Evolutionary conservation across 2,888 invertebrate genomes (phyloP).

Genomic region (Parelbella ahira): DNA sequence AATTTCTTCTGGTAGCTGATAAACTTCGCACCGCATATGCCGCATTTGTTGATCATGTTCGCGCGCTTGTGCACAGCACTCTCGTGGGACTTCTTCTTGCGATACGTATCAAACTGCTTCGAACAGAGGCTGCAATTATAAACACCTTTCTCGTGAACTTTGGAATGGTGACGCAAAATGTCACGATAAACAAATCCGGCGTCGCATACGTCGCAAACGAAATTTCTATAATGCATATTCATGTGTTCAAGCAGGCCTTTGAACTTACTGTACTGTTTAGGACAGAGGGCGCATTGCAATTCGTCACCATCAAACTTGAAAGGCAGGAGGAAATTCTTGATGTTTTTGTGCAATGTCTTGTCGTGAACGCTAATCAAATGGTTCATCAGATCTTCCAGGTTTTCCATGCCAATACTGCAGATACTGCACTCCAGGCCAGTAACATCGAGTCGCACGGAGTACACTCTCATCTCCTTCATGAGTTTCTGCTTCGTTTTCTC

Average conservation of each 20-base stretch:
- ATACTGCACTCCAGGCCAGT: slow-evolving; percentile 34
- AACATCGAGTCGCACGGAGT: slow-evolving; percentile 46
- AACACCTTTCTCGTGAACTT: slow-evolving; percentile 39
- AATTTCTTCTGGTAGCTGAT: slow-evolving; percentile 40
- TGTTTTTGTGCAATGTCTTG: slow-evolving; percentile 7
- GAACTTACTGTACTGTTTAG: slow-evolving; percentile 30
- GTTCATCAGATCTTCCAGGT: too few relatives aligned
- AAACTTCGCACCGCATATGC: slow-evolving; percentile 43
- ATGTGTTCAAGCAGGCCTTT: slow-evolving; percentile 42
- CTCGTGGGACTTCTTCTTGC: slow-evolving; percentile 57
- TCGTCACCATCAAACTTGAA: slow-evolving; percentile 26
- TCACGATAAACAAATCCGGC: slow-evolving; percentile 41
- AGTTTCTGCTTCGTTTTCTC: too few relatives aligned
- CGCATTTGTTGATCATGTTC: slow-evolving; percentile 43
- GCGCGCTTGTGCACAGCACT: slow-evolving; percentile 51
- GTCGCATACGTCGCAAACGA: slow-evolving; percentile 40
- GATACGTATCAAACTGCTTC: slow-evolving; percentile 47
- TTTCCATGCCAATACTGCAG: too few relatives aligned
- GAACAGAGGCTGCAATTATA: slow-evolving; percentile 42
- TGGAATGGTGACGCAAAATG: slow-evolving; percentile 27
- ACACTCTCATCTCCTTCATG: slow-evolving; percentile 42
- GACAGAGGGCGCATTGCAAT: slow-evolving; percentile 20
- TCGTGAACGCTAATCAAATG: slow-evolving; percentile 12
- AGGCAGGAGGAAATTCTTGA: slow-evolving; percentile 27
- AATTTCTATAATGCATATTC: slow-evolving; percentile 46